A percentile compares a stretch with the other conserved stretches of the same genome.
phyloP scores from a whole-genome alignment of 2,888 invertebrate genomes.

The Cheiracanthium punctorium region DNA sequence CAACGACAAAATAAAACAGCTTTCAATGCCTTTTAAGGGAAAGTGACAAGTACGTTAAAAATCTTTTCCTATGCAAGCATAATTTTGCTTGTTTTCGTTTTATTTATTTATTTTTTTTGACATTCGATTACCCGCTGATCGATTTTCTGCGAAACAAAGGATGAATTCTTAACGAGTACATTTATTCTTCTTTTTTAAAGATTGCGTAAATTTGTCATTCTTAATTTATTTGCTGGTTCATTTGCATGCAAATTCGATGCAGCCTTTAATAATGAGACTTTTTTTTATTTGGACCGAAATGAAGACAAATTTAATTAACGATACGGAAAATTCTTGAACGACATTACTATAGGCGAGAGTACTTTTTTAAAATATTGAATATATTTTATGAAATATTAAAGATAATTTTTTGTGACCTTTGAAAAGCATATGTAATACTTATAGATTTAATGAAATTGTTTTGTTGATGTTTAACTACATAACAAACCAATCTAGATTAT shows the following conservation, averaged over 20 bases:
- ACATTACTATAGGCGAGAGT: neutral
- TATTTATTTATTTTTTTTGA: no score
- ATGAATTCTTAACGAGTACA: neutral
- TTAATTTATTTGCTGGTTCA: slow-evolving; percentile 20
- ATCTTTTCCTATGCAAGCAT: slow-evolving; percentile 8
- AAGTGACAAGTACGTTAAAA: slow-evolving; percentile 32
- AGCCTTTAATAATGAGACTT: slow-evolving; percentile 24
- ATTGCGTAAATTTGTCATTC: slow-evolving; percentile 32
- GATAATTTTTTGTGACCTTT: no score
- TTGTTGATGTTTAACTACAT: no score
- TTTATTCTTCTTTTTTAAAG: slow-evolving; percentile 15
- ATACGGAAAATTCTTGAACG: neutral
- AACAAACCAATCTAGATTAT: no score
- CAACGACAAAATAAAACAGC: neutral
- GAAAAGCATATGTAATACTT: no score
- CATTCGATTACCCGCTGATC: neutral
- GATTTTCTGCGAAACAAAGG: slow-evolving; percentile 17
- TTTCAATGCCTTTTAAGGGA: neutral
- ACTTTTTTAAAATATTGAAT: no score
- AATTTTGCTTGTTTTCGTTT: neutral
- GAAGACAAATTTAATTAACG: slow-evolving; percentile 27
- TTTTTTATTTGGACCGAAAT: neutral
- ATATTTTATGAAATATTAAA: no score
- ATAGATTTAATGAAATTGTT: no score
- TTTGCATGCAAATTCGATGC: slow-evolving; percentile 50